Evolutionary conservation across 2,113 vertebrate species (phyloP), one percentile per base, ranked within the genome.

Genomic region (Catharus bicknelli): DNA sequence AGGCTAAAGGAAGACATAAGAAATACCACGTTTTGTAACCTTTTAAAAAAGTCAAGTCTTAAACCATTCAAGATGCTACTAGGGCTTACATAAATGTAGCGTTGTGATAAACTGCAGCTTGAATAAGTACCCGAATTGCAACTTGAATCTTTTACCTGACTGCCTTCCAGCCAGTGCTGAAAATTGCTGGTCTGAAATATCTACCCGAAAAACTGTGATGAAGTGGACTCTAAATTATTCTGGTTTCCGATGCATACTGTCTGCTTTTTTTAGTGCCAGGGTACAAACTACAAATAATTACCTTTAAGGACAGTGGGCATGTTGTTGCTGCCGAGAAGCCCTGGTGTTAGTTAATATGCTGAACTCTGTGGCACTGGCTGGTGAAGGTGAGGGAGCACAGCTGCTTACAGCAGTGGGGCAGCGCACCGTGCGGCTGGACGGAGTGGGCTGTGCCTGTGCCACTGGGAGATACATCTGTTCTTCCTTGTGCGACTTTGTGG

Each of bases 381-480:
- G n/a, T 26, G 78, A 26, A 47, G 53, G 58, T 29, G 78, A 83
- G 55, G 43, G 27, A 62, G 50, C 51, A 17, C 58, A 17, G 11
- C 12, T 29, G 70, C 10, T 30, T 47, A 12, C 29, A 23, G 42
- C 12, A 26, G 45, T 13, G 3, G 42, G 72, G 59, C 69, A 51
- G 15, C 57, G 30, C 23, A 3, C 15, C 2, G 0, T 0, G 3
- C 2, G 27, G 76, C n/a, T n/a, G 80, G 30, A 9, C 0, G 1
- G 66, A 87, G 70, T 50, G 32, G 54, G 61, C 25, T 14, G 43
- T 4, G 66, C 7, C 0, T 1, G 30, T 21, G 34, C 34, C 34
- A 36, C 34, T 36, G 75, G 62, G 38, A 93, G 86, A 75, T 73
- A 13, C 79, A 86, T 69, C 86, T 95, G 30, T 70, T 97, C 83